Evolutionary conservation across 2,113 vertebrate genomes (phyloP), one percentile per base, ranked within the genome.

Genomic region (Chinchilla lanigera): DNA sequence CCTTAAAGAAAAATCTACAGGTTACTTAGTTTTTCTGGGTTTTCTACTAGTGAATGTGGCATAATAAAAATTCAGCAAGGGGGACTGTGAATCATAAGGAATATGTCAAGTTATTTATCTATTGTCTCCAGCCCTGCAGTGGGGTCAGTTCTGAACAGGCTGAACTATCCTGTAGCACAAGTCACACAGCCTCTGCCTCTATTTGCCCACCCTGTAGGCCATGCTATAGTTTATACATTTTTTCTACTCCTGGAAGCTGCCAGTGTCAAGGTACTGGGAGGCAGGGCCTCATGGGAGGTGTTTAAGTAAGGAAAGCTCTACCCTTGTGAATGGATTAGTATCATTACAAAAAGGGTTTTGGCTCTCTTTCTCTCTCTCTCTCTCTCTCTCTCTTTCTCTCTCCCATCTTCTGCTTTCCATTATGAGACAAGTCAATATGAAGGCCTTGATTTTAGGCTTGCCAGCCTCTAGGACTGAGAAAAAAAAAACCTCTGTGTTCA

Each of bases 31-130:
- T 69, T 69, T 90, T 83, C 75, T n/a, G 54, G 52, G 12, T 83
- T 92, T 86, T 89, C 65, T 90, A 30, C 26, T 92, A 83, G 44
- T 90, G 19, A 33, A 73, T 30, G 44, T 65, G 44, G 5, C 78
- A 8, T 33, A 58, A 87, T 60, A 33, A 71, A 75, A 94, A 77
- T n/a, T 71, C 6, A 0, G 14, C 20, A 69, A 38, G n/a, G 6
- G n/a, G 8, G 4, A 22, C 26, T 38, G 0, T 67, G 44, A 92
- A 87, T 9, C 38, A 56, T 91, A 47, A 75, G 8, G 8, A 67
- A 52, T 13, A 44, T 3, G 3, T 8, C 67, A 54, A 52, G 30
- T 41, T 38, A 61, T 41, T 19, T 7, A 6, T 30, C 26, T 77
- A 1, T 50, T 81, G 0, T 92, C 56, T 77, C 61, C 80, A 30